These are phyloP conservation scores for Microctenopoma lineatum DNA, from an alignment of 2,797 vertebrate genomes.

Conservation along the genomic window DNA sequence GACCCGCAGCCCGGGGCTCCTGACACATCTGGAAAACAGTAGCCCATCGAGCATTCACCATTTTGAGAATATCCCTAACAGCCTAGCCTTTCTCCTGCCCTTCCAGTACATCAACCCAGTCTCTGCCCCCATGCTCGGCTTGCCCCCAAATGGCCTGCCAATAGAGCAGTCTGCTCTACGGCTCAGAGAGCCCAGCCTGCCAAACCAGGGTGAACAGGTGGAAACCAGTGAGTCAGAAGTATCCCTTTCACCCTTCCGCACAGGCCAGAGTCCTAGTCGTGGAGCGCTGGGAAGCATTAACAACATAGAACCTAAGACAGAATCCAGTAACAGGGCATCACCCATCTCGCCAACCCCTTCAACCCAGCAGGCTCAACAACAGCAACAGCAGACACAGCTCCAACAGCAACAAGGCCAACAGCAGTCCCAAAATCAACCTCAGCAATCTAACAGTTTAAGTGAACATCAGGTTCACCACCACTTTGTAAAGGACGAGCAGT, in stretches of 20 bases:
- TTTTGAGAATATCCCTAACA: conserved; percentile 99
- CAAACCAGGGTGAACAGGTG: conserved; percentile 92
- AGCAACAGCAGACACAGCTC: conserved; percentile 77
- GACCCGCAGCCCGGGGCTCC: conserved; percentile 95
- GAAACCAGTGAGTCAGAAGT: conserved; percentile 97
- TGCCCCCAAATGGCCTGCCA: conserved; percentile 96
- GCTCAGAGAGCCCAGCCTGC: conserved; percentile 91
- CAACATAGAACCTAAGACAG: conserved; percentile 95
- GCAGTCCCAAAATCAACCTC: conserved; percentile 76
- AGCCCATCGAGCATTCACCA: conserved; percentile 99
- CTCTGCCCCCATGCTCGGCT: conserved; percentile 94
- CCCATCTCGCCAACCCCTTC: conserved; percentile 91
- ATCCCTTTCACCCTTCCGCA: conserved; percentile 93
- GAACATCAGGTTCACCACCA: conserved; percentile 84
- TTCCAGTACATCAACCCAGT: conserved; percentile 99
- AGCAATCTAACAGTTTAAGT: conserved; percentile 74
- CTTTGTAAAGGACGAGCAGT: conserved; percentile 85
- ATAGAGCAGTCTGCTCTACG: conserved; percentile 93
- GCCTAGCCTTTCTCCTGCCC: conserved; percentile 96
- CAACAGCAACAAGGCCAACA: conserved; percentile 78
- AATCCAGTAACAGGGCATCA: conserved; percentile 90
- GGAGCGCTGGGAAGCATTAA: conserved; percentile 89
- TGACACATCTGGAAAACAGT: conserved; percentile 96
- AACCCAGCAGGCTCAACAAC: conserved; percentile 78
- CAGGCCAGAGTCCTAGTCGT: conserved; percentile 90